Percentiles rank a stretch among this genome's conserved stretches.
These are phyloP conservation scores for Tympanoctomys barrerae DNA, from an alignment of 2,797 vertebrate genomes.

Conservation along the genomic window DNA sequence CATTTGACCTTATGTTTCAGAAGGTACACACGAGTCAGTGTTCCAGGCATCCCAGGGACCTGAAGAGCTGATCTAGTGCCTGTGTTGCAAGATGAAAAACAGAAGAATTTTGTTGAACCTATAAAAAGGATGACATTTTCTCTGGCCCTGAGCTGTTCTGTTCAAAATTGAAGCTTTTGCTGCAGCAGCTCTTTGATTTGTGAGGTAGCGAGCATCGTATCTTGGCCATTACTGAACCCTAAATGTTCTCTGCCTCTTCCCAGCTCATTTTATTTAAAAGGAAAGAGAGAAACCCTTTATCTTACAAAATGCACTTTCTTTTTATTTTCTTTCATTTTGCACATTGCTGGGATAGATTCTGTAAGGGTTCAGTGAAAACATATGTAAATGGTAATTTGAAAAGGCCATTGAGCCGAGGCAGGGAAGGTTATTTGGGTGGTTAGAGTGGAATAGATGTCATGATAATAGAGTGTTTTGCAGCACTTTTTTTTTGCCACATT, in stretches of 20 bases:
- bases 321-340: slow-evolving; percentile 71
- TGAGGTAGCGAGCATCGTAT: slow-evolving; percentile 82
- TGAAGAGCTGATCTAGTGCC: slow-evolving; percentile 86
- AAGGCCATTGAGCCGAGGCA: slow-evolving; percentile 37
- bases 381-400: slow-evolving; percentile 72
- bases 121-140: slow-evolving; percentile 87
- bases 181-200: slow-evolving; percentile 86
- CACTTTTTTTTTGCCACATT: slow-evolving; percentile 1
- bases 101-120: slow-evolving; percentile 85
- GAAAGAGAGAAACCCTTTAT: slow-evolving; percentile 72
- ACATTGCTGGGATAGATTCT: slow-evolving; percentile 49
- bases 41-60: slow-evolving; percentile 84
- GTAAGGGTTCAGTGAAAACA: slow-evolving; percentile 57
- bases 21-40: slow-evolving; percentile 80
- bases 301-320: slow-evolving; percentile 72
- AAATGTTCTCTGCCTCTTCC: slow-evolving; percentile 83
- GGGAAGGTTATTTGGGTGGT: slow-evolving; percentile 35
- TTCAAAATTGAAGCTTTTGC: slow-evolving; percentile 85
- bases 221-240: slow-evolving; percentile 84
- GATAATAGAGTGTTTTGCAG: slow-evolving; percentile 1
- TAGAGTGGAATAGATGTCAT: slow-evolving; percentile 26
- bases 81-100: slow-evolving; percentile 85
- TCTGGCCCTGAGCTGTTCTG: slow-evolving; percentile 83
- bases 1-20: slow-evolving; percentile 85
- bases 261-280: slow-evolving; percentile 81